Conservation (phyloP, 2,888 invertebrate genomes). For the Anodontia alba region DNA sequence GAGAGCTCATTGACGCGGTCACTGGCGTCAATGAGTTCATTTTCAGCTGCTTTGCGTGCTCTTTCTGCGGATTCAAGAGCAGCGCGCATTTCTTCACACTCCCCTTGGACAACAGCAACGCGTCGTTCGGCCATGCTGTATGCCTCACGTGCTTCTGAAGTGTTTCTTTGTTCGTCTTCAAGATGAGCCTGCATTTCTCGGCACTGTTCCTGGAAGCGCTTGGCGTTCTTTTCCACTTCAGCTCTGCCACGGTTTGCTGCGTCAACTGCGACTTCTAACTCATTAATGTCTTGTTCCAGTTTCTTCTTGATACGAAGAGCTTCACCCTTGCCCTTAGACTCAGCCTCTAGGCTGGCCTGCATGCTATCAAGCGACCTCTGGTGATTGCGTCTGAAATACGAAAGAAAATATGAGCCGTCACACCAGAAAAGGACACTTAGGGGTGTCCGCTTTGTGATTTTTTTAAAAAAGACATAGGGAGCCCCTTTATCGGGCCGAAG, state of each 20-base stretch:
- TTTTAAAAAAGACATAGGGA: too few relatives aligned
- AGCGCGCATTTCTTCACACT: slow-evolving; percentile 98
- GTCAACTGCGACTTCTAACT: slow-evolving; percentile 99
- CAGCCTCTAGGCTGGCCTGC: slow-evolving; percentile 99
- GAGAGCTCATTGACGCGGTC: slow-evolving; percentile 99
- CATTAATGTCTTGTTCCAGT: slow-evolving; percentile 99
- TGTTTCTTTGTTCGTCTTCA: slow-evolving; percentile 99
- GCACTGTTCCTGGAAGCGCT: slow-evolving; percentile 99
- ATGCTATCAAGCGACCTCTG: slow-evolving; percentile 99
- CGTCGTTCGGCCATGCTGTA: slow-evolving; percentile 98
- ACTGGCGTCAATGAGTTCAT: slow-evolving; percentile 98
- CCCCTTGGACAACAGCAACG: slow-evolving; percentile 98
- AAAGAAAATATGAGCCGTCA: too few relatives aligned
- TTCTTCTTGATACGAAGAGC: slow-evolving; percentile 99
- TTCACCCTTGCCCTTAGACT: slow-evolving; percentile 99
- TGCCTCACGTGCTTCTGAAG: slow-evolving; percentile 99
- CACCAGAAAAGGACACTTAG: too few relatives aligned
- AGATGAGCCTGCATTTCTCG: slow-evolving; percentile 97
- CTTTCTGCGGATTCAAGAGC: slow-evolving; percentile 97
- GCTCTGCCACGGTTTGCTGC: slow-evolving; percentile 99
- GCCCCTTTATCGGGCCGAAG: too few relatives aligned
- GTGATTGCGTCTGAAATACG: slow-evolving; percentile 97
- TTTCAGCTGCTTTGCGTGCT: slow-evolving; percentile 98
- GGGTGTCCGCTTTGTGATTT: too few relatives aligned
- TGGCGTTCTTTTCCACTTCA: slow-evolving; percentile 99